Conservation (phyloP, 2,888 invertebrate genomes). For the Nipponacmea schrenckii region DNA sequence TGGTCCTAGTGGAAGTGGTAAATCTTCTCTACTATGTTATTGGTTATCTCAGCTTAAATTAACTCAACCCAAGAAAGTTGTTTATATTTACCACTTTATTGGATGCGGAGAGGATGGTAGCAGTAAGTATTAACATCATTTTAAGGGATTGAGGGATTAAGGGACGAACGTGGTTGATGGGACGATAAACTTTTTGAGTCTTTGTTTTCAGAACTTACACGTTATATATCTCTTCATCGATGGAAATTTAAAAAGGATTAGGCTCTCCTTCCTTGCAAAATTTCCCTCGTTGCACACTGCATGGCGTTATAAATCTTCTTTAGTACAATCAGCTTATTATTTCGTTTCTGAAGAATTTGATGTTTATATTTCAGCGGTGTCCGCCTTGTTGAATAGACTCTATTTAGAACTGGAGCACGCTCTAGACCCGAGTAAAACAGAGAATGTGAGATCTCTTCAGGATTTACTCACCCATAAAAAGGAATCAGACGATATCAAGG, state of each 20-base stretch:
- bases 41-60: slow-evolving; percentile 39
- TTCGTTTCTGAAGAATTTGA: no score
- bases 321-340: no score
- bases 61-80: slow-evolving; percentile 19
- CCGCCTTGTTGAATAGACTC: neutral
- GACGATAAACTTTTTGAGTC: no score
- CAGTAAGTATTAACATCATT: slow-evolving; percentile 29
- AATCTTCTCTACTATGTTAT: slow-evolving; percentile 47
- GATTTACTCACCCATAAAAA: neutral
- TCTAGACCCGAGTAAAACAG: neutral
- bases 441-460: neutral
- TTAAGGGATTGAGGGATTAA: no score
- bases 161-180: no score
- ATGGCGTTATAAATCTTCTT: no score
- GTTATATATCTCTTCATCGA: no score
- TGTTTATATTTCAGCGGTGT: neutral
- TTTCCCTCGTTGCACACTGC: no score
- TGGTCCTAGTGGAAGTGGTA: slow-evolving; percentile 48
- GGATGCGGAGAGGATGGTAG: slow-evolving; percentile 45
- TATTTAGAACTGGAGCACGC: neutral
- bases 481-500: slow-evolving; percentile 1
- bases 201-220: no score
- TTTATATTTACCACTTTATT: slow-evolving; percentile 49
- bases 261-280: no score
- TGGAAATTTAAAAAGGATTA: no score